Evolutionary conservation across 2,888 invertebrate genomes (phyloP).

Genomic region (Hydropsyche betteni): DNA sequence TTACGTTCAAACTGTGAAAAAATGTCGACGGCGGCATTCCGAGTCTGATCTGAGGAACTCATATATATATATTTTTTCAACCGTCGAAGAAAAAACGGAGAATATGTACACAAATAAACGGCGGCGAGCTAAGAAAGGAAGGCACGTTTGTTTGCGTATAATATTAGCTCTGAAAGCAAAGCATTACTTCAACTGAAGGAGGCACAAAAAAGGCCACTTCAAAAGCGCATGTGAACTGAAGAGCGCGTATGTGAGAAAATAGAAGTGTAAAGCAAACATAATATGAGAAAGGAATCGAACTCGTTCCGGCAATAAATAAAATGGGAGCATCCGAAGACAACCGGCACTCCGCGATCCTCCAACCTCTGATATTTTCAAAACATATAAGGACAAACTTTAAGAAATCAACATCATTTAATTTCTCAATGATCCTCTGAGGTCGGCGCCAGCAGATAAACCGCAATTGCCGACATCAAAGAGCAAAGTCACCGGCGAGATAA

Average conservation of each 20-base stretch:
- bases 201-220: neutral
- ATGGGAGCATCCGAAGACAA: neutral
- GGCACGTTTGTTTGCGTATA: slow-evolving; percentile 24
- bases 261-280: slow-evolving; percentile 8
- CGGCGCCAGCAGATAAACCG: slow-evolving; percentile 40
- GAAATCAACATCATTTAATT: neutral
- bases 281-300: neutral
- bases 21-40: slow-evolving; percentile 23
- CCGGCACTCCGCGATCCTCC: too few species aligned
- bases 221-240: neutral
- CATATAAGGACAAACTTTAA: too few species aligned
- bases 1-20: slow-evolving; percentile 24
- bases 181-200: slow-evolving; percentile 12
- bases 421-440: slow-evolving; percentile 8
- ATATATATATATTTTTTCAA: neutral
- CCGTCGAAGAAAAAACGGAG: slow-evolving; percentile 10
- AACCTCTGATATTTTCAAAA: too few species aligned
- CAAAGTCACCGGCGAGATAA: slow-evolving; percentile 39
- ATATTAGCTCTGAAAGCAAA: slow-evolving; percentile 33
- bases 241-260: slow-evolving; percentile 15
- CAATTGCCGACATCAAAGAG: slow-evolving; percentile 37
- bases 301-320: slow-evolving; percentile 12
- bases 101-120: slow-evolving; percentile 31
- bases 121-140: slow-evolving; percentile 15
- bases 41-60: slow-evolving; percentile 5